Evolutionary conservation across 37 sponge, comb jelly and placozoan genomes (phyloP).

Genomic region (Cliona cf. orientalis): DNA sequence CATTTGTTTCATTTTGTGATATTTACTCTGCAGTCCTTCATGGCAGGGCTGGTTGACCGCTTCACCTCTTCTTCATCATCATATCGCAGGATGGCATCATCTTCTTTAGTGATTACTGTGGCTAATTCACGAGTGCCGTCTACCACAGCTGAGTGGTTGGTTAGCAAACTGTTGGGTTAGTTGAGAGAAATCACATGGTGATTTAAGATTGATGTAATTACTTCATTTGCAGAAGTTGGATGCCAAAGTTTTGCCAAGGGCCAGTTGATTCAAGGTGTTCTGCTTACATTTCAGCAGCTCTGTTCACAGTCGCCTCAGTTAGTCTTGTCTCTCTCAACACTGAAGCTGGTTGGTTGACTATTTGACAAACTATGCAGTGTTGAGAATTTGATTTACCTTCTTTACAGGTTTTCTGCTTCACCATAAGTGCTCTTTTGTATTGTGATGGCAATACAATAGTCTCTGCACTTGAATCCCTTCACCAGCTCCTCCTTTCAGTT

Average conservation of each 20-base stretch:
- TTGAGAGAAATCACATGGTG: background rate
- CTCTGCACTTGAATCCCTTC: constrained; percentile 38
- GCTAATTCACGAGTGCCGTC: constrained; percentile 6
- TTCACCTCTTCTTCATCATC: constrained; percentile 21
- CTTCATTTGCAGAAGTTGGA: constrained; percentile 18
- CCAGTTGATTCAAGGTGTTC: constrained; percentile 26
- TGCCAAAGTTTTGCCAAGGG: constrained; percentile 1
- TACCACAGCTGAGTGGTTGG: constrained; percentile 32
- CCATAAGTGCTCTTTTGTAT: constrained; percentile 34
- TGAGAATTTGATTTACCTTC: background rate
- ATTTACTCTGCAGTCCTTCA: constrained; percentile 24
- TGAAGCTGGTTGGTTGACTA: background rate
- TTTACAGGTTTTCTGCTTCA: constrained; percentile 36
- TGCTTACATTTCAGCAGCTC: constrained; percentile 43
- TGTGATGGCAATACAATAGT: constrained; percentile 35
- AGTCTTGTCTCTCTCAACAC: constrained; percentile 1
- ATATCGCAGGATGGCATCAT: constrained; percentile 58
- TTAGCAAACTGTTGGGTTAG: constrained; percentile 50
- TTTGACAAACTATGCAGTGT: too few relatives aligned
- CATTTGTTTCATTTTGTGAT: too few relatives aligned
- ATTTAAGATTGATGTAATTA: background rate
- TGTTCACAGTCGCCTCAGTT: background rate
- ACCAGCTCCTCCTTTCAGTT: constrained; percentile 21
- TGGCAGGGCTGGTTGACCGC: constrained; percentile 16
- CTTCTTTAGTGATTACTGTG: background rate